Evolutionary conservation across 2,113 vertebrate species (phyloP).

Genomic region (Tichodroma muraria): DNA sequence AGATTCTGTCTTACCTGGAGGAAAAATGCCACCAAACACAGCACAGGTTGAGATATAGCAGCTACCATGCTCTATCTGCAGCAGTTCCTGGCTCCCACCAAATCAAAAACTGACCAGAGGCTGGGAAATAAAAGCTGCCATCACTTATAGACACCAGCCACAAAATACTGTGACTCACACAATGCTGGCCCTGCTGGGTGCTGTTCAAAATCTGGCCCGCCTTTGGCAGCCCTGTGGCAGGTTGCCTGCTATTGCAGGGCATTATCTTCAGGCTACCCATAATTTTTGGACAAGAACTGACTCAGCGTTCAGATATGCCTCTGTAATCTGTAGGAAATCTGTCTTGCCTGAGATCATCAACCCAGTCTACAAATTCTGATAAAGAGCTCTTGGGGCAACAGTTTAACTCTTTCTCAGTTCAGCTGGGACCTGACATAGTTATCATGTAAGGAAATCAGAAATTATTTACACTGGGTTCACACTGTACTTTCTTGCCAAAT

Average conservation of each 20-base stretch:
- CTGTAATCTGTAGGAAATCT: neutral
- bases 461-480: neutral
- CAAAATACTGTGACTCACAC: neutral
- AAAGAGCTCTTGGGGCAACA: neutral
- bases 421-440: neutral
- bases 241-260: neutral
- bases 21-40: neutral
- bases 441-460: neutral
- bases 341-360: neutral
- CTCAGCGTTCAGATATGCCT: neutral
- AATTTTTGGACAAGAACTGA: neutral
- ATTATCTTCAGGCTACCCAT: neutral
- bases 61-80: neutral
- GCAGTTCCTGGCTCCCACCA: neutral
- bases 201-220: neutral
- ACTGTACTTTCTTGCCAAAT: neutral
- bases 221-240: neutral
- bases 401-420: neutral
- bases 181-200: neutral
- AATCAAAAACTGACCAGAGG: neutral
- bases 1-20: neutral
- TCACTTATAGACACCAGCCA: fast-evolving
- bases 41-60: neutral
- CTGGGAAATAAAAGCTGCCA: neutral
- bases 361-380: fast-evolving